A percentile compares a stretch with the other conserved stretches of the same genome.
Conservation (phyloP, 2,113 vertebrate genomes). For the Eira barbara region DNA sequence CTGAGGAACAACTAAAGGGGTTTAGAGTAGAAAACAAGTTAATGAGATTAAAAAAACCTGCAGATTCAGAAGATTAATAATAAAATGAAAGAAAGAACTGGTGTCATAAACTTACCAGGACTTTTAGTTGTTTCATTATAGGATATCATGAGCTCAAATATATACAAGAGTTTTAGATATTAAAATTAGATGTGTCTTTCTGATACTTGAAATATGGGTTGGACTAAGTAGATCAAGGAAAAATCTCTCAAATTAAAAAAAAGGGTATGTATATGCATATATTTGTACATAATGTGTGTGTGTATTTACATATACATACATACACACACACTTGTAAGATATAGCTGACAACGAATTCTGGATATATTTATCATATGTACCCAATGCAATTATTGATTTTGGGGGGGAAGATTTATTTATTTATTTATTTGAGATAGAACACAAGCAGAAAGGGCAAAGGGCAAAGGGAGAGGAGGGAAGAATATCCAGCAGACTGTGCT, state of each 20-base stretch:
- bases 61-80: background rate
- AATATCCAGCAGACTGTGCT: background rate
- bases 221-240: background rate
- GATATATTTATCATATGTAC: background rate
- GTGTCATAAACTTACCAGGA: background rate
- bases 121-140: background rate
- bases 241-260: background rate
- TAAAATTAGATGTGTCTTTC: background rate
- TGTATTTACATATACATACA: background rate
- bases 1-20: background rate
- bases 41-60: background rate
- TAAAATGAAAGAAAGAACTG: background rate
- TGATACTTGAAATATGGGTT: background rate
- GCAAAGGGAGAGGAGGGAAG: background rate
- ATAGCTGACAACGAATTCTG: background rate
- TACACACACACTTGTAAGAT: background rate
- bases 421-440: background rate
- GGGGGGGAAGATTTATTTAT: background rate
- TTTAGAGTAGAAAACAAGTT: background rate
- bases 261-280: background rate
- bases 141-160: background rate
- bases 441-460: background rate
- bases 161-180: background rate
- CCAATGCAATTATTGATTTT: background rate
- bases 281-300: background rate